Conservation (phyloP, 2,113 vertebrate species). For the Entelurus aequoreus region DNA sequence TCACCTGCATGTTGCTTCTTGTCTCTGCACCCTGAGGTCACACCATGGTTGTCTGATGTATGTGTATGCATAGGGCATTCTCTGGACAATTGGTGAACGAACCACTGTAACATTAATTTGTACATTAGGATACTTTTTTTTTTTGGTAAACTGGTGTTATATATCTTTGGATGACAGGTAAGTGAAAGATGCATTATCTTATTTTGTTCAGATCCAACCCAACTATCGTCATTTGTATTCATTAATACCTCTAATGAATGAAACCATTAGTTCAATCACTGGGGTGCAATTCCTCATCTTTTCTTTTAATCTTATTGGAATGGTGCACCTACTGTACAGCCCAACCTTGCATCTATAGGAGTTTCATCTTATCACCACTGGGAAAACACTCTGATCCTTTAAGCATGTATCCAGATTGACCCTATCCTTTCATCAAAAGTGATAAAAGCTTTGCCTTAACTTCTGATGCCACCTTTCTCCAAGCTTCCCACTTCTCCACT, state of each 20-base stretch:
- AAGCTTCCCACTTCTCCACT: constrained; percentile 45
- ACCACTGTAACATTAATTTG: no score
- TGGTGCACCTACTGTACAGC: constrained; percentile 11
- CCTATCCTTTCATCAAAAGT: constrained; percentile 66
- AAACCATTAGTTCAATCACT: background rate
- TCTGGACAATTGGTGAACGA: no score
- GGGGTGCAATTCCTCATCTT: constrained; percentile 10
- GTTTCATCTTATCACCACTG: constrained; percentile 50
- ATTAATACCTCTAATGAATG: background rate
- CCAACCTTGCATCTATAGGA: constrained; percentile 40
- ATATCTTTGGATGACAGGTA: no score
- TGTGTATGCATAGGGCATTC: no score
- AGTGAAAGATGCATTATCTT: no score
- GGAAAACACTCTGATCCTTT: constrained; percentile 56
- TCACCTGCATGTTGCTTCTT: no score
- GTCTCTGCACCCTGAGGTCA: no score
- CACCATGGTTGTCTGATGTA: no score
- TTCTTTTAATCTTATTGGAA: constrained; percentile 4
- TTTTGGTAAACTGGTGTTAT: no score
- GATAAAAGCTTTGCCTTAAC: constrained; percentile 65
- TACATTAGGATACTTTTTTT: no score
- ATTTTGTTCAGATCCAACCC: background rate
- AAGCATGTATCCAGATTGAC: constrained; percentile 58
- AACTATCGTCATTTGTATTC: constrained; percentile 3
- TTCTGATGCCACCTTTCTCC: constrained; percentile 50